Percentiles rank a stretch among this genome's conserved stretches.
Conservation (phyloP, 2,113 vertebrate genomes). For the Neodon shergylaensis region DNA sequence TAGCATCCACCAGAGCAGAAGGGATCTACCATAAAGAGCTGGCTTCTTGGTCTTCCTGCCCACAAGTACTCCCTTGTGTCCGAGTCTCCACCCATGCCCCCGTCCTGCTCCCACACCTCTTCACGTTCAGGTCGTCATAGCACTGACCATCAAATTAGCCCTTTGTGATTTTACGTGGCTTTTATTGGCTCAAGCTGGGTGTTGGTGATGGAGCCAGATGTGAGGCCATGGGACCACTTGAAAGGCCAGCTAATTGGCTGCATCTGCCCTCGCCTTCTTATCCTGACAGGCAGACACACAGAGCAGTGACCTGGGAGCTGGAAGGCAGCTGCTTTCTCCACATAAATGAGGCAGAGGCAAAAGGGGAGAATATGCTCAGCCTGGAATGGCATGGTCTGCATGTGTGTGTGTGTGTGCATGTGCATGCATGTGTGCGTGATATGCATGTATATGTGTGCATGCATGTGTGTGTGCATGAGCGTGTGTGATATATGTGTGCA, state of each 20-base stretch:
- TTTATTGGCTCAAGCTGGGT: constrained; percentile 87
- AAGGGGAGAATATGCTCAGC: constrained; percentile 59
- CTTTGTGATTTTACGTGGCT: constrained; percentile 78
- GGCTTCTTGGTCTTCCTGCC: background rate
- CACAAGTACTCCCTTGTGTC: background rate
- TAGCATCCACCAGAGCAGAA: background rate
- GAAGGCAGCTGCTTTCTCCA: constrained; percentile 79
- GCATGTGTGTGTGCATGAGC: background rate
- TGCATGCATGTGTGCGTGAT: background rate
- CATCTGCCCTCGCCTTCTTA: constrained; percentile 88
- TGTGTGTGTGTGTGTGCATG: background rate
- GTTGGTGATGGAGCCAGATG: constrained; percentile 87
- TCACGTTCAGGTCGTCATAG: constrained; percentile 36
- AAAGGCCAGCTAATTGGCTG: constrained; percentile 88
- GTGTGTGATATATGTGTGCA: background rate
- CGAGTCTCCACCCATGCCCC: background rate
- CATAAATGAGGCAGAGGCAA: constrained; percentile 70
- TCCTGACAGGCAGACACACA: constrained; percentile 86
- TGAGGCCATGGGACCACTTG: constrained; percentile 84
- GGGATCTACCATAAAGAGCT: accelerated
- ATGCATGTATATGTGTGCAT: background rate
- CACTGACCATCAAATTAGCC: constrained; percentile 68
- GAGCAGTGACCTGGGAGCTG: constrained; percentile 80
- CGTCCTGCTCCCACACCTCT: background rate
- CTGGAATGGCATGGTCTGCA: constrained; percentile 49